These are phyloP conservation scores for Drosophila limbata DNA, from an alignment of 2,888 invertebrate species.

Conservation along the genomic window DNA sequence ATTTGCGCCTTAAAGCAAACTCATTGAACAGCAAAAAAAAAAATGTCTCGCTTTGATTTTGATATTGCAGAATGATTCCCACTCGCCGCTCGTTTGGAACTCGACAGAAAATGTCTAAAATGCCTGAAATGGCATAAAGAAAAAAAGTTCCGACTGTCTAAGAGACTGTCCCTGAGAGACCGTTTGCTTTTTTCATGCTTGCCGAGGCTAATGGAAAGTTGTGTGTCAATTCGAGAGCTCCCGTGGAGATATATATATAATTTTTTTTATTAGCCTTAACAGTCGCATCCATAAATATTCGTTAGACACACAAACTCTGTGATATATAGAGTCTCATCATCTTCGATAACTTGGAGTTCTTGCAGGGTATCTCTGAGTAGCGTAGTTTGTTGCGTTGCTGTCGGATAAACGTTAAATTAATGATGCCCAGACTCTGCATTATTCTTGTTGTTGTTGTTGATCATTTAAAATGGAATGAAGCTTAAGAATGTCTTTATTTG, in stretches of 20 bases:
- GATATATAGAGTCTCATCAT: neutral
- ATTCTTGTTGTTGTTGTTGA: slow-evolving; percentile 50
- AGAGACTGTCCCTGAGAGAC: no score
- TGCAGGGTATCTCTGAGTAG: slow-evolving; percentile 1
- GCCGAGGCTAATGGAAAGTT: neutral
- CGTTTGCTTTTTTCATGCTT: slow-evolving; percentile 1
- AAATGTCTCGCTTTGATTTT: slow-evolving; percentile 11
- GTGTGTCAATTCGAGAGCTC: slow-evolving; percentile 2
- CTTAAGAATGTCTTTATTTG: neutral
- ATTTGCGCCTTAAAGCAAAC: slow-evolving; percentile 7
- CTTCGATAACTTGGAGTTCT: neutral
- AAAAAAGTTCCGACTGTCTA: neutral
- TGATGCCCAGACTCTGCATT: slow-evolving; percentile 67
- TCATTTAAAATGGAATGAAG: slow-evolving; percentile 49
- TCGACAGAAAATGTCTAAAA: neutral
- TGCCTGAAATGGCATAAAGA: slow-evolving; percentile 2
- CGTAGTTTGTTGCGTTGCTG: slow-evolving; percentile 4
- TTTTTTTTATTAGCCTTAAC: slow-evolving; percentile 4
- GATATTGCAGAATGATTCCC: neutral
- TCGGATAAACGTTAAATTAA: slow-evolving; percentile 50
- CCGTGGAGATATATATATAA: neutral
- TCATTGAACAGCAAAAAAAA: neutral
- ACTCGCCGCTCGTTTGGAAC: neutral
- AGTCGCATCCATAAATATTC: slow-evolving; percentile 5
- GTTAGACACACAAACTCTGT: neutral